These are phyloP conservation scores for Mantis religiosa DNA, from an alignment of 2,888 invertebrate species.

Conservation along the genomic window DNA sequence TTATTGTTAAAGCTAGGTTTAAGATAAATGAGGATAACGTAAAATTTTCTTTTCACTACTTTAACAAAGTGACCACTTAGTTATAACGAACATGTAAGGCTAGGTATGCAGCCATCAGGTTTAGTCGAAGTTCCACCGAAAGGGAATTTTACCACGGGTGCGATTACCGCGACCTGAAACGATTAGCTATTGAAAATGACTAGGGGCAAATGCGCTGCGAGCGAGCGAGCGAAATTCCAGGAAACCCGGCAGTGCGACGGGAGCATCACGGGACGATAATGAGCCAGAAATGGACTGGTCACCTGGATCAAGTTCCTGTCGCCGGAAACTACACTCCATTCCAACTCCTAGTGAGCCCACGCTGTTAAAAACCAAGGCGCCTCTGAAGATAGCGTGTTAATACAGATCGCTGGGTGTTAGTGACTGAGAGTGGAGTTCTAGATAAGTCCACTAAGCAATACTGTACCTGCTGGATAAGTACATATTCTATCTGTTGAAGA, in stretches of 20 bases:
- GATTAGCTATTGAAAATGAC: neutral
- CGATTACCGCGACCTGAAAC: neutral
- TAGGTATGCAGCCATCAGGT: neutral
- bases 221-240: neutral
- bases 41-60: no score
- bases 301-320: neutral
- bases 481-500: no score
- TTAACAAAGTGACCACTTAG: no score
- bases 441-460: no score
- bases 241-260: neutral
- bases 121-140: neutral
- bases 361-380: neutral
- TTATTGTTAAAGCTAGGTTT: no score
- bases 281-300: neutral
- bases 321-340: neutral
- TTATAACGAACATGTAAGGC: no score
- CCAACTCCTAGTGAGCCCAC: neutral
- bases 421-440: neutral
- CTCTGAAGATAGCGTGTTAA: neutral
- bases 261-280: neutral
- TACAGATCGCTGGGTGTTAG: neutral
- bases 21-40: no score
- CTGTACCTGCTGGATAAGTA: no score
- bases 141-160: neutral
- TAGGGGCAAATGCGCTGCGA: neutral